Conservation (phyloP, 2,888 invertebrate species). For the Helobdella robusta region DNA sequence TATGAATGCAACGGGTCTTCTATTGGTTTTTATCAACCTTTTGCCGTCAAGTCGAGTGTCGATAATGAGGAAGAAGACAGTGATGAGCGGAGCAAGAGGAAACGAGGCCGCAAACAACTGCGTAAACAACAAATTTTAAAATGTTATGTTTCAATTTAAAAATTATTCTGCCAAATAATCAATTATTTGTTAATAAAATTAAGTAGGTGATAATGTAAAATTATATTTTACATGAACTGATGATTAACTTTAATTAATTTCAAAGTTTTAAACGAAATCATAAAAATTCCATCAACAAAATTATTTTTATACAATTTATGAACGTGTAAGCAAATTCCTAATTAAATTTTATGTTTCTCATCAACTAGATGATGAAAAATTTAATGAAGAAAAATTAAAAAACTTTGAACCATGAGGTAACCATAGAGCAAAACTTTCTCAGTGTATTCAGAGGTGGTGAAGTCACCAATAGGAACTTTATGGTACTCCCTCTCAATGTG, state of each 20-base stretch:
- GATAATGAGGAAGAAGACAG: constrained; percentile 47
- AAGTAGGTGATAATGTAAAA: too few species aligned
- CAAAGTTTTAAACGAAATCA: too few species aligned
- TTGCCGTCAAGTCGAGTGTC: constrained; percentile 50
- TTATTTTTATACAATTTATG: too few species aligned
- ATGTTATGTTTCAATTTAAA: not conserved
- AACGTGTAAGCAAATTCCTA: too few species aligned
- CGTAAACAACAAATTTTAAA: not conserved
- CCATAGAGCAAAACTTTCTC: constrained; percentile 53
- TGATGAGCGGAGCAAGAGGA: constrained; percentile 52
- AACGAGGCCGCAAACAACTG: constrained; percentile 53
- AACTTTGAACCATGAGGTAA: constrained; percentile 52
- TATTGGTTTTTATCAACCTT: constrained; percentile 49
- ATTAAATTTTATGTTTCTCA: too few species aligned
- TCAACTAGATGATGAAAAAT: too few species aligned
- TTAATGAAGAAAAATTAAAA: too few species aligned
- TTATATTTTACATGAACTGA: too few species aligned
- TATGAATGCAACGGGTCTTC: constrained; percentile 48
- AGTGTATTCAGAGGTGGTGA: constrained; percentile 51
- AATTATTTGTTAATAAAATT: too few species aligned
- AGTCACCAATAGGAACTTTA: constrained; percentile 50
- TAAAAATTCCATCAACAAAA: too few species aligned
- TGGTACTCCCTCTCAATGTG: constrained; percentile 46
- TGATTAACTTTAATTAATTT: too few species aligned
- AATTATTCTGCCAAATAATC: too few species aligned